phyloP scores from a whole-genome alignment of 2,797 vertebrate genomes.

The Iguana delicatissima region DNA sequence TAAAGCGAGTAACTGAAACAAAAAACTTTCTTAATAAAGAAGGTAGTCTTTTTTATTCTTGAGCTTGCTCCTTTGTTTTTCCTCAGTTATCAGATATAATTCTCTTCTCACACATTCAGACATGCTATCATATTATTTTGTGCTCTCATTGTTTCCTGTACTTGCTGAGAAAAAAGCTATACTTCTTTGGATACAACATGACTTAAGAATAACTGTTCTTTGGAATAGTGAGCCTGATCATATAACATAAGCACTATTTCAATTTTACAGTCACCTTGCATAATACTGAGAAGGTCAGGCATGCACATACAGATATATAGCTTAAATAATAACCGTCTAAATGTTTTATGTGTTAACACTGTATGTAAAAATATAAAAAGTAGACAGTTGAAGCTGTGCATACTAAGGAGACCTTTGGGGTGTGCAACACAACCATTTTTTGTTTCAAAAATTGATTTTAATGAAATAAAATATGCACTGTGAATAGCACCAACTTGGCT shows the following conservation, averaged over 20 bases:
- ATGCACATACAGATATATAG: background rate
- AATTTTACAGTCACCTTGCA: background rate
- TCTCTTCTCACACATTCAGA: background rate
- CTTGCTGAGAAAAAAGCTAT: background rate
- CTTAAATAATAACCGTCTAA: too few species aligned
- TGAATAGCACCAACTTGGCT: too few species aligned
- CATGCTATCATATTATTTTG: constrained; percentile 7
- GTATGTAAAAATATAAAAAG: too few species aligned
- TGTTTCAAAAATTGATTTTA: too few species aligned
- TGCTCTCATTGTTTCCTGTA: background rate
- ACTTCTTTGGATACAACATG: background rate
- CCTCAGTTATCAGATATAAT: constrained; percentile 10
- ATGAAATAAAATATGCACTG: too few species aligned
- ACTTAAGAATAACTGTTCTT: background rate
- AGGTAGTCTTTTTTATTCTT: background rate
- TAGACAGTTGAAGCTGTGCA: too few species aligned
- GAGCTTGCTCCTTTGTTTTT: background rate
- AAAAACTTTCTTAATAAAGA: constrained; percentile 23
- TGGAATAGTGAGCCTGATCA: background rate
- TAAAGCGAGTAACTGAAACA: constrained; percentile 21
- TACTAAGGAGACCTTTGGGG: too few species aligned
- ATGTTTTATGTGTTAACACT: too few species aligned
- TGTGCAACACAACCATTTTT: too few species aligned
- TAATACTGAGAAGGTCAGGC: background rate
- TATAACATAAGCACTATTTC: background rate